Evolutionary conservation across 2,888 invertebrate species (phyloP).

Genomic region (Craniophora ligustri): DNA sequence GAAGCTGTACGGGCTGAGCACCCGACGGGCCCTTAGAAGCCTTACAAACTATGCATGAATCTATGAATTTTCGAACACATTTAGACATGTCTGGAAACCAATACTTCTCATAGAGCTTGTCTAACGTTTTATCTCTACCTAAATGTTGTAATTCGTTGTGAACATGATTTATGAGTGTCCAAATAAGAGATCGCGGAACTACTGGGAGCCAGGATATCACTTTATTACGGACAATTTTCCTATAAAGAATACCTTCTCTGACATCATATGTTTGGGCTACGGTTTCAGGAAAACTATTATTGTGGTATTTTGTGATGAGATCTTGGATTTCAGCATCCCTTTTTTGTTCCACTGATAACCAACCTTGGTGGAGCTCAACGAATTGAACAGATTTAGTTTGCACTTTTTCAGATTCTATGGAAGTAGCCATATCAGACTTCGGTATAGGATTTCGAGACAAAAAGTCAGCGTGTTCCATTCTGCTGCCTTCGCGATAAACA

Average conservation of each 20-base stretch:
- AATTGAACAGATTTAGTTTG: constrained; percentile 14
- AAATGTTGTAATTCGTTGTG: constrained; percentile 5
- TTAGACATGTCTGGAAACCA: constrained; percentile 8
- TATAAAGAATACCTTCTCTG: constrained; percentile 36
- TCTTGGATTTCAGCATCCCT: constrained; percentile 45
- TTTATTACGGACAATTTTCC: constrained; percentile 46
- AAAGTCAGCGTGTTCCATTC: not conserved
- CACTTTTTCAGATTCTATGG: too few relatives aligned
- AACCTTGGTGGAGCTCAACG: constrained; percentile 37
- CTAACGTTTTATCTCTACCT: constrained; percentile 1
- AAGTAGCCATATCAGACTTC: too few relatives aligned
- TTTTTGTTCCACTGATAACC: constrained; percentile 53
- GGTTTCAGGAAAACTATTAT: not conserved
- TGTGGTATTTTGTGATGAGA: constrained; percentile 32
- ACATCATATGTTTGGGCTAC: constrained; percentile 50
- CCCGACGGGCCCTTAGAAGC: constrained; percentile 7
- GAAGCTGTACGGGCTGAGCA: constrained; percentile 13
- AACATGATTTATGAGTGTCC: constrained; percentile 36
- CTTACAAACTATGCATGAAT: constrained; percentile 5
- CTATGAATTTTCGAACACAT: too few relatives aligned
- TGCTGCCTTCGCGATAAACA: not conserved
- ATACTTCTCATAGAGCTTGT: constrained; percentile 3
- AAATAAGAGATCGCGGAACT: constrained; percentile 39
- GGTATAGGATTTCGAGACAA: not conserved
- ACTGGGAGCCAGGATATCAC: constrained; percentile 46